A percentile compares a stretch with the other conserved stretches of the same genome.
Evolutionary conservation across 2,113 vertebrate genomes (phyloP).

Genomic region (Mandrillus leucophaeus): DNA sequence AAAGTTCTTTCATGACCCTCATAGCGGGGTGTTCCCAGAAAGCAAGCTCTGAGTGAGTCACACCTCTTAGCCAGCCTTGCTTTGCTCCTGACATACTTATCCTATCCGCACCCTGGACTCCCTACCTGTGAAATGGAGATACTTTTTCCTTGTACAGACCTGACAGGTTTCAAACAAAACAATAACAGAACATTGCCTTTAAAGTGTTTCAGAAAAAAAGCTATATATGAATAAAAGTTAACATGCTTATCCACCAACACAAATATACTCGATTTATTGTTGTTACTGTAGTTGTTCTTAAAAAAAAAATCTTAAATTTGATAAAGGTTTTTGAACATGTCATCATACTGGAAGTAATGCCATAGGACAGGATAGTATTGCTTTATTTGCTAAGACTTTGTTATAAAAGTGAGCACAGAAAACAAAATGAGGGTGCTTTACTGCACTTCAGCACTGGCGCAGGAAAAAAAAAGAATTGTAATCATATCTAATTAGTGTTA

Average conservation of each 20-base stretch:
- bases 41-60: neutral
- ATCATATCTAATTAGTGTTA: slow-evolving; percentile 89
- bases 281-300: neutral
- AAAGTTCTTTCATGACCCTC: neutral
- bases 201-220: neutral
- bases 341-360: neutral
- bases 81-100: neutral
- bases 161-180: neutral
- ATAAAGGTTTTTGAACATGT: slow-evolving; percentile 45
- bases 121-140: neutral
- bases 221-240: neutral
- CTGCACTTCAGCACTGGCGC: slow-evolving; percentile 59
- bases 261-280: neutral
- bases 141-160: neutral
- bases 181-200: neutral
- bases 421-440: slow-evolving; percentile 66
- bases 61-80: neutral
- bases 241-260: neutral
- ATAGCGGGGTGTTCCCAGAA: neutral
- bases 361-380: neutral
- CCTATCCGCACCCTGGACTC: neutral
- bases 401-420: slow-evolving; percentile 62
- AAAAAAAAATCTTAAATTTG: neutral
- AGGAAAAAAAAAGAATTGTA: slow-evolving; percentile 76
- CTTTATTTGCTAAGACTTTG: slow-evolving; percentile 65